Percentiles rank a stretch among this genome's conserved stretches.
Conservation (phyloP, 2,888 invertebrate genomes). For the Andricus quercusramuli region DNA sequence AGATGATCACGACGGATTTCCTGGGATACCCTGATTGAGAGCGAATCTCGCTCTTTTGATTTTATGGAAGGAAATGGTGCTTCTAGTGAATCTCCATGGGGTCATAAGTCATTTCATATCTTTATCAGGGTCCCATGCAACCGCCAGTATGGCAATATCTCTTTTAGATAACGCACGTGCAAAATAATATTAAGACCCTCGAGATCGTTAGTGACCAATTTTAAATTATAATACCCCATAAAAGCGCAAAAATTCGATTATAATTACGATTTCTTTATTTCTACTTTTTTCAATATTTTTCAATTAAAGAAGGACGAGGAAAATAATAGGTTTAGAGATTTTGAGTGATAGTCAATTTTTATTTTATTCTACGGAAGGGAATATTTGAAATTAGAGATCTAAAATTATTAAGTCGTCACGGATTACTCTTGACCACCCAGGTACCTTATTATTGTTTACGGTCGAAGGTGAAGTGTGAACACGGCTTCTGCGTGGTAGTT, state of each 20-base stretch:
- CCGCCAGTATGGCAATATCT: conserved; percentile 55
- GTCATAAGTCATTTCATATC: conserved; percentile 71
- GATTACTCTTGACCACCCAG: conserved; percentile 24
- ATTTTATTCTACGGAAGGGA: background rate
- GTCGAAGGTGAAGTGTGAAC: conserved; percentile 32
- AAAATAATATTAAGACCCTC: conserved; percentile 68
- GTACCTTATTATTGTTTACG: conserved; percentile 14
- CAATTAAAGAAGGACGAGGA: background rate
- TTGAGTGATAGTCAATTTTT: background rate
- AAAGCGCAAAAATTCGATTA: background rate
- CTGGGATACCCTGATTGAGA: conserved; percentile 33
- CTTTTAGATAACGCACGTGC: conserved; percentile 70
- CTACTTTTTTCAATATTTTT: background rate
- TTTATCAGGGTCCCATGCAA: conserved; percentile 71
- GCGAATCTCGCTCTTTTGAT: conserved; percentile 37
- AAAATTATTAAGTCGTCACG: background rate
- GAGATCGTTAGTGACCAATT: conserved; percentile 51
- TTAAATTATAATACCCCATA: background rate
- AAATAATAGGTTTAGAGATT: background rate
- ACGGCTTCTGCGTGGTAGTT: conserved; percentile 15
- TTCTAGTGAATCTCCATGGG: conserved; percentile 69
- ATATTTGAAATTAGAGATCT: too few species aligned
- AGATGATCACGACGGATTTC: conserved; percentile 46
- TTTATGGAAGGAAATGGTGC: conserved; percentile 56
- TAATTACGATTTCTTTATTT: background rate